These are phyloP conservation scores for Apotomis turbidana DNA, from an alignment of 2,888 invertebrate species.

Conservation along the genomic window DNA sequence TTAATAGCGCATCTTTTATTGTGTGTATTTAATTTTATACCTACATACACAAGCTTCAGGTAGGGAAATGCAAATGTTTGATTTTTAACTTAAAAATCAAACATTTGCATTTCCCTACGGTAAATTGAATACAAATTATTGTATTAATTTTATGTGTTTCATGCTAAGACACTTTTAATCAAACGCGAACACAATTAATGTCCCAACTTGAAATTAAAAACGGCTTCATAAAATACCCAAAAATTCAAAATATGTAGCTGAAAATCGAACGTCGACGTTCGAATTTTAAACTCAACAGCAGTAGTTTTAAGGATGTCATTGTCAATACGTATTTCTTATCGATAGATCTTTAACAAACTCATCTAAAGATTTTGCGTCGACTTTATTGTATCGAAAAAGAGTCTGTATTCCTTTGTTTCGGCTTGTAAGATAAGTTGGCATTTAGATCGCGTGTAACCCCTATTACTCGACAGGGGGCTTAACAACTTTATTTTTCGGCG, in stretches of 20 bases:
- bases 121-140: background rate
- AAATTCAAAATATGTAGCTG: slow-evolving; percentile 13
- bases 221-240: slow-evolving; percentile 12
- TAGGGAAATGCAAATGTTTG: too few species aligned
- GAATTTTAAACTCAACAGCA: slow-evolving; percentile 29
- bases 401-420: background rate
- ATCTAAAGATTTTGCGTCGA: background rate
- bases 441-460: slow-evolving; percentile 67
- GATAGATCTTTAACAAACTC: slow-evolving; percentile 27
- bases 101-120: too few species aligned
- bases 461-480: slow-evolving; percentile 56
- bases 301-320: slow-evolving; percentile 38
- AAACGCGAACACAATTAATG: slow-evolving; percentile 6
- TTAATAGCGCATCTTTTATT: too few species aligned
- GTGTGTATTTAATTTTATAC: too few species aligned
- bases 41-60: too few species aligned
- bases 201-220: slow-evolving; percentile 24
- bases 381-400: background rate
- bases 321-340: slow-evolving; percentile 39
- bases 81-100: too few species aligned
- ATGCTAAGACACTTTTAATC: background rate
- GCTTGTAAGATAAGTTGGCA: slow-evolving; percentile 38
- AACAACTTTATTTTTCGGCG: slow-evolving; percentile 78
- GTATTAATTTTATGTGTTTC: background rate
- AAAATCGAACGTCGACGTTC: slow-evolving; percentile 22